Percentiles rank a stretch among this genome's conserved stretches.
phyloP scores from a whole-genome alignment of 2,113 vertebrate species.

The Acinonyx jubatus region DNA sequence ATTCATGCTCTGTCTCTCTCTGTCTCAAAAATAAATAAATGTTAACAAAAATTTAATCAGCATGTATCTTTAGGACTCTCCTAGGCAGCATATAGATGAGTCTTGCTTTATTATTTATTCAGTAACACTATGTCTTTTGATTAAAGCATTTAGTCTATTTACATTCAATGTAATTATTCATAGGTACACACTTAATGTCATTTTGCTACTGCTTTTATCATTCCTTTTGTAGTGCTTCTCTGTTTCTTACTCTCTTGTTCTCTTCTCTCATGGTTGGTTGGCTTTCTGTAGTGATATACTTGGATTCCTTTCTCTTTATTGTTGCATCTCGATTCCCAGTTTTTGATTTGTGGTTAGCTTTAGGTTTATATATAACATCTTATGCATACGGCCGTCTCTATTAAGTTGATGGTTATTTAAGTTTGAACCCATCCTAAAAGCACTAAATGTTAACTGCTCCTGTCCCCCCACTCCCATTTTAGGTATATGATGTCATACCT shows the following conservation, averaged over 20 bases:
- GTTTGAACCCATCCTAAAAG: not conserved
- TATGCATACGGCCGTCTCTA: not conserved
- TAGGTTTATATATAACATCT: not conserved
- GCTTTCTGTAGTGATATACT: not conserved
- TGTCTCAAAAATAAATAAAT: no score
- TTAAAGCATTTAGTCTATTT: not conserved
- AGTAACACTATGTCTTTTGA: not conserved
- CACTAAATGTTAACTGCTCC: not conserved
- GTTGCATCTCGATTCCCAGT: not conserved
- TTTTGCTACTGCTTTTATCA: not conserved
- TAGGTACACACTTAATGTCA: not conserved
- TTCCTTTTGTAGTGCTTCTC: not conserved
- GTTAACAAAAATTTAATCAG: not conserved
- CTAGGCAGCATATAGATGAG: not conserved
- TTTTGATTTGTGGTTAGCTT: not conserved
- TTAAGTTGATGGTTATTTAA: not conserved
- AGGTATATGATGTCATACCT: not conserved
- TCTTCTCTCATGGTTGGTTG: not conserved
- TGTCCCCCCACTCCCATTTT: not conserved
- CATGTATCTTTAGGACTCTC: not conserved
- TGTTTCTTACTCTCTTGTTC: not conserved
- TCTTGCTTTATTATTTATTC: not conserved
- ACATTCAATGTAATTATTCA: not conserved
- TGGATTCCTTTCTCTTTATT: not conserved
- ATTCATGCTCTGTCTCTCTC: no score